Evolutionary conservation across 2,797 vertebrate species (phyloP), one percentile per base, ranked within the genome.

Genomic region (Steatocranus sp.): DNA sequence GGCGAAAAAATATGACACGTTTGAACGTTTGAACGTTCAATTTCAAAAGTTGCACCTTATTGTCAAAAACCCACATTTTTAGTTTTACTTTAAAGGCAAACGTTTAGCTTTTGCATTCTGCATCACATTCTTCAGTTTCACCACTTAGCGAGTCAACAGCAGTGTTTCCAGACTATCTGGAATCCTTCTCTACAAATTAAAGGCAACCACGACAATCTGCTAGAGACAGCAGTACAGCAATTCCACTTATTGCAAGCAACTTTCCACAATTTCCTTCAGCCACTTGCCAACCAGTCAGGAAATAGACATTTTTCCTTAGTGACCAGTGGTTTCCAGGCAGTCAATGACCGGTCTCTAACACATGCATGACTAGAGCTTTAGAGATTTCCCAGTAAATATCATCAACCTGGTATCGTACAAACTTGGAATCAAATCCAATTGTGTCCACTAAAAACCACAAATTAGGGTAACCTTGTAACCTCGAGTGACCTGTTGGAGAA

Each of bases 381-480:
- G 10, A 18, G 38, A 70, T 30, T 70, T 70, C 23, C 25, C 41
- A 46, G 41, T 27, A 5, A 70, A 2, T 30, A 36, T 61, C 32
- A 61, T 61, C 30, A 61, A 61, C 18, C 11, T n/a, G 18, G 18
- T 54, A 58, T 27, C 48, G 23, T 68, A 27, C 34, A 18, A 34
- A 38, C 50, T 14, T 76, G 8, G 23, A 78, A 48, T 48, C 11
- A n/a, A 50, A 73, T 63, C n/a, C 14, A 78, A 70, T 49, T 30
- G 6, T 15, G 10, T 30, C 38, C 1, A 56, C 41, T 46, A 48
- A 73, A 36, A 73, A 46, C 10, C 15, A 12, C 41, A 48, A 73
- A 73, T 73, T 73, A 73, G 15, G 66, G 17, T 73, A 80, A 68
- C 79, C 58, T 56, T 79, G 77, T 82, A 56, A 90, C 85, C 76